These are phyloP conservation scores for Aplidium turbinatum DNA, from an alignment of 23 tunicate species.

Conservation along the genomic window DNA sequence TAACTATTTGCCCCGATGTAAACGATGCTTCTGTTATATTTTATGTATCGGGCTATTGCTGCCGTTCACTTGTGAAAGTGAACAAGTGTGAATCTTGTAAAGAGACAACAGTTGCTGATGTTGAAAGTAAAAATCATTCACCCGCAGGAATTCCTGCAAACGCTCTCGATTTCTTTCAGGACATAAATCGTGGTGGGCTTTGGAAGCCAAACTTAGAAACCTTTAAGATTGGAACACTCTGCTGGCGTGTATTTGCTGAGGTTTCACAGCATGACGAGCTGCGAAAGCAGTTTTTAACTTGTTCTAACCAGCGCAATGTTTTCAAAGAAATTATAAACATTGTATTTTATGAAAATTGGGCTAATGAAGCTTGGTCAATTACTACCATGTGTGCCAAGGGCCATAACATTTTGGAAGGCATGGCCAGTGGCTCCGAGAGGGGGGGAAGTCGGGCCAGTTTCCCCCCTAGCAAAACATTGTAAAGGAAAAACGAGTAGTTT, in stretches of 20 bases:
- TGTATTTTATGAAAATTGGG: conserved; percentile 4
- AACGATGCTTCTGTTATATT: not conserved
- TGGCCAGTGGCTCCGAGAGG: not conserved
- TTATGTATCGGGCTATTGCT: conserved; percentile 12
- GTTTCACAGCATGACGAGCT: not conserved
- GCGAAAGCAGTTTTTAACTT: not conserved
- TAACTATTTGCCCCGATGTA: no score
- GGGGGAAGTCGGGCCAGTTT: no score
- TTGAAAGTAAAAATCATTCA: not conserved
- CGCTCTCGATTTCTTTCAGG: not conserved
- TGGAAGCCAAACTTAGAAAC: not conserved
- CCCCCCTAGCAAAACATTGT: no score
- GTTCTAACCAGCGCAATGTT: not conserved
- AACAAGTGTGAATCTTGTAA: conserved; percentile 14
- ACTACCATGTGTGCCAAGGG: conserved; percentile 9
- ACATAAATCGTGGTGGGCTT: conserved; percentile 18
- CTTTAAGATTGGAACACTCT: conserved; percentile 1
- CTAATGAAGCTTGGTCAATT: not conserved
- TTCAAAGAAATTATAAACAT: conserved; percentile 1
- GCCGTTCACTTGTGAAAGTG: not conserved
- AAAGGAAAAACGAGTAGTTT: no score
- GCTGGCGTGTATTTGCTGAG: conserved; percentile 11
- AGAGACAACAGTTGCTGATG: conserved; percentile 10
- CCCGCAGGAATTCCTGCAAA: not conserved
- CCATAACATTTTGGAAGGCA: conserved; percentile 7